Evolutionary conservation across 2,888 invertebrate species (phyloP).

Genomic region (Antheraea yamamai): DNA sequence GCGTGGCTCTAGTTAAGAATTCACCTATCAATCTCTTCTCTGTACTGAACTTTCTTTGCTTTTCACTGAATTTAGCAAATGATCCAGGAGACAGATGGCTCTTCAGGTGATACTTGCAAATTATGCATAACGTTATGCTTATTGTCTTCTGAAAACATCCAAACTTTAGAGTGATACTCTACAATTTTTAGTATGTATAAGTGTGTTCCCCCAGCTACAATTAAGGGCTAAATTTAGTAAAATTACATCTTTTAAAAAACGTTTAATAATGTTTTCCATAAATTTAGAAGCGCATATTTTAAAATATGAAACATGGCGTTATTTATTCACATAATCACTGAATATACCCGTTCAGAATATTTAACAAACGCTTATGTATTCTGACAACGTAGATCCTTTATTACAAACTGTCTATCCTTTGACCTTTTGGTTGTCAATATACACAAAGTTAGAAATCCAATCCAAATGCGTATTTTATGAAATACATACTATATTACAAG

Average conservation of each 20-base stretch:
- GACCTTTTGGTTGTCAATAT: constrained; percentile 20
- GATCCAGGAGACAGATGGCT: too few relatives aligned
- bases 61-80: too few relatives aligned
- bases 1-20: too few relatives aligned
- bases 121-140: too few relatives aligned
- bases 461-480: background rate
- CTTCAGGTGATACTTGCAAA: too few relatives aligned
- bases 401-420: constrained; percentile 16
- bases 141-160: too few relatives aligned
- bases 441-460: constrained; percentile 11
- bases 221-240: too few relatives aligned
- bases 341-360: constrained; percentile 11
- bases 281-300: background rate
- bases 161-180: too few relatives aligned
- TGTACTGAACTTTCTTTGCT: too few relatives aligned
- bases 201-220: too few relatives aligned
- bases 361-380: constrained; percentile 20
- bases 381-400: constrained; percentile 23
- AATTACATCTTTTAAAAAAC: background rate
- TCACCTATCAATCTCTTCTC: too few relatives aligned
- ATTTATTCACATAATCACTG: background rate
- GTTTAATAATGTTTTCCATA: background rate
- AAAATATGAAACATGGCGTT: background rate
- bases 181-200: too few relatives aligned
- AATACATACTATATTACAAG: background rate